Evolutionary conservation across 35 echinoderm and acorn worm genomes (phyloP).

Genomic region (Eucidaris tribuloides): DNA sequence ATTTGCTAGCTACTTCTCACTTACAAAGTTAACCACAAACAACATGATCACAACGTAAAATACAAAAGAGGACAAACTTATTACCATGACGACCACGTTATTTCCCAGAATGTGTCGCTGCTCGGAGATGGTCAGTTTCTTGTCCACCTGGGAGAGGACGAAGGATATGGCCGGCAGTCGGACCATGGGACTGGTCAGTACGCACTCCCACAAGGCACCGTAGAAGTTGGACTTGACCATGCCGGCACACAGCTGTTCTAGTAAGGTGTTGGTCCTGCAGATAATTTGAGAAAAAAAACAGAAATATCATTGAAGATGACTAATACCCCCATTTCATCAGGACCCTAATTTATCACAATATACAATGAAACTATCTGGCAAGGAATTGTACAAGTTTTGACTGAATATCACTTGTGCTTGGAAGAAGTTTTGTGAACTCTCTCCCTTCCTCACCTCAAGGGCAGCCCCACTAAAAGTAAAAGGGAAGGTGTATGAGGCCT

Average conservation of each 20-base stretch:
- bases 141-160: conserved; percentile 81
- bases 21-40: background rate
- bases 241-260: conserved; percentile 92
- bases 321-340: background rate
- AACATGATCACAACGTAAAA: too few relatives aligned
- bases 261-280: conserved; percentile 67
- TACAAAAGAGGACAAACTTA: too few relatives aligned
- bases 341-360: too few relatives aligned
- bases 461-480: too few relatives aligned
- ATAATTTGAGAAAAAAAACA: conserved; percentile 17
- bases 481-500: too few relatives aligned
- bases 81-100: conserved; percentile 66
- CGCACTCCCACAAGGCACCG: conserved; percentile 94
- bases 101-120: conserved; percentile 75
- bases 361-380: too few relatives aligned
- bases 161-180: conserved; percentile 89
- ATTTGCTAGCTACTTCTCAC: too few relatives aligned
- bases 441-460: too few relatives aligned
- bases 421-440: too few relatives aligned
- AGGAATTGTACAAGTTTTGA: too few relatives aligned
- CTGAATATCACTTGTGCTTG: too few relatives aligned
- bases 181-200: conserved; percentile 75
- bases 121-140: conserved; percentile 65
- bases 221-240: conserved; percentile 95
- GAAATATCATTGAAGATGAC: background rate